phyloP scores from a whole-genome alignment of 2,797 vertebrate species.

The Saxicola maurus region DNA sequence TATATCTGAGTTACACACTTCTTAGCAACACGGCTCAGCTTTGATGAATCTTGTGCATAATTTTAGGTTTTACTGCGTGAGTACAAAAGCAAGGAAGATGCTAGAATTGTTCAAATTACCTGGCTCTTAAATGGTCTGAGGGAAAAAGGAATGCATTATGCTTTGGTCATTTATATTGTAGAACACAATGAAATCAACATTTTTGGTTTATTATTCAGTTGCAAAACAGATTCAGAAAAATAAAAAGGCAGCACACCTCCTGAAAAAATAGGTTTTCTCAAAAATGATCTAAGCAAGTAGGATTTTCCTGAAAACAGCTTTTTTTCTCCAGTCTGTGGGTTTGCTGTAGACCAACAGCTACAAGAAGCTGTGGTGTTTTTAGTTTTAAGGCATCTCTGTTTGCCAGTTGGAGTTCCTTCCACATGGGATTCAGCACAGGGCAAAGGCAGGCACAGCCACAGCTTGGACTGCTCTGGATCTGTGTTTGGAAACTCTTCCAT shows the following conservation, averaged over 20 bases:
- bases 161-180: neutral
- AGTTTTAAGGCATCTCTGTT: neutral
- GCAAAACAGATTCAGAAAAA: neutral
- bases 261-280: neutral
- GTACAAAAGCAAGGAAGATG: conserved; percentile 24
- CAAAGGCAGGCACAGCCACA: neutral
- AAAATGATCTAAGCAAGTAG: neutral
- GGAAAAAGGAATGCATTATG: neutral
- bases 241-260: neutral
- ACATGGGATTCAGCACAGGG: fast-evolving
- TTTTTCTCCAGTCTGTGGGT: neutral
- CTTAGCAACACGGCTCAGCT: conserved; percentile 29
- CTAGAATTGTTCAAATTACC: conserved; percentile 34
- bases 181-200: neutral
- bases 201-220: neutral
- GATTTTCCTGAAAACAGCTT: neutral
- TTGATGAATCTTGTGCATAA: conserved; percentile 60
- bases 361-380: neutral
- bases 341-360: neutral
- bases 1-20: conserved; percentile 56
- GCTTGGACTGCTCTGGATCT: neutral
- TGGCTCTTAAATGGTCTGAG: neutral
- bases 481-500: neutral
- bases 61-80: conserved; percentile 1
- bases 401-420: neutral